These are phyloP conservation scores for Leptopilina myrica DNA, from an alignment of 2,888 invertebrate genomes.

Conservation along the genomic window DNA sequence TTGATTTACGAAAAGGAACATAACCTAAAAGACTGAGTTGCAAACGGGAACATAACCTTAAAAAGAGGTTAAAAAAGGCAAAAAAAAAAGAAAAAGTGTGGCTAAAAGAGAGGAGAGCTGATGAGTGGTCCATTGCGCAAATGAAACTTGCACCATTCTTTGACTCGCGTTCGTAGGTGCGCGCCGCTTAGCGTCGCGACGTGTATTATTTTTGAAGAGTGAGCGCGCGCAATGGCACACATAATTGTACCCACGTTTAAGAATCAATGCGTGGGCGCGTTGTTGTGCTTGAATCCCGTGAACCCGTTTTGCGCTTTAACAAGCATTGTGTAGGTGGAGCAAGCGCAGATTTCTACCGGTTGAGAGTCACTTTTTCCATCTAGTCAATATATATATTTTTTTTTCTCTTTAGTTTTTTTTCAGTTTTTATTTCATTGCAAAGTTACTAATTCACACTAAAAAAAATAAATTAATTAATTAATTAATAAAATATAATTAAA, in stretches of 20 bases:
- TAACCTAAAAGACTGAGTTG: too few species aligned
- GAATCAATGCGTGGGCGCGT: slow-evolving; percentile 56
- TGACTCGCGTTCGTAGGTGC: slow-evolving; percentile 1
- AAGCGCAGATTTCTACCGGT: slow-evolving; percentile 53
- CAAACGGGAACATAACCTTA: too few species aligned
- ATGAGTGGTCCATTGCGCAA: slow-evolving; percentile 14
- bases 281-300: slow-evolving; percentile 55
- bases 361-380: slow-evolving; percentile 56
- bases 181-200: slow-evolving; percentile 1
- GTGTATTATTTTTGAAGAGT: slow-evolving; percentile 21
- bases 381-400: slow-evolving; percentile 50
- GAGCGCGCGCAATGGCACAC: slow-evolving; percentile 37
- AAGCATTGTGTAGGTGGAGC: slow-evolving; percentile 50
- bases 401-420: too few species aligned
- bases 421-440: too few species aligned
- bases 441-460: too few species aligned
- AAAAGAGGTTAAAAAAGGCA: not conserved
- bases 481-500: too few species aligned
- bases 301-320: slow-evolving; percentile 55
- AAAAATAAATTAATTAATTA: too few species aligned
- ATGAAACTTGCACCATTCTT: slow-evolving; percentile 20
- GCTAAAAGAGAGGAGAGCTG: not conserved
- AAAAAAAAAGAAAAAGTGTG: not conserved
- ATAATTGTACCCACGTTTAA: slow-evolving; percentile 46
- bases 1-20: too few species aligned